These are phyloP conservation scores for Atherinomorus stipes DNA, from an alignment of 2,113 vertebrate species.

Conservation along the genomic window DNA sequence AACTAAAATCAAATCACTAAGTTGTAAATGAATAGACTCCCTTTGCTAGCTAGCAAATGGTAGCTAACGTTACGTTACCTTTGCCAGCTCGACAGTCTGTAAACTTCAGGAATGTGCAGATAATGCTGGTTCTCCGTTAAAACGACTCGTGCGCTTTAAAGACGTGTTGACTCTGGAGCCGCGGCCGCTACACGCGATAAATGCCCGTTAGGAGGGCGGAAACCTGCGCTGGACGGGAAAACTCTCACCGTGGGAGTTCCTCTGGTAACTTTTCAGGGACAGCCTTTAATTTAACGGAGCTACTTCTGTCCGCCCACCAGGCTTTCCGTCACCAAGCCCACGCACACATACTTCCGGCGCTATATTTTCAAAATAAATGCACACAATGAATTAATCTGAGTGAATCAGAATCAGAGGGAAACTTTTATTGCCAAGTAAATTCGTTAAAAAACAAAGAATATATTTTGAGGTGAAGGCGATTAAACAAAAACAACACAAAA, in stretches of 20 bases:
- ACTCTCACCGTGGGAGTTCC: background rate
- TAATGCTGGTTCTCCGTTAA: slow-evolving; percentile 1
- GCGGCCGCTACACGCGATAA: background rate
- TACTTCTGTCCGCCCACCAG: background rate
- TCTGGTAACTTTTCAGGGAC: background rate
- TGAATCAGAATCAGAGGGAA: no score
- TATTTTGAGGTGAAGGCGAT: no score
- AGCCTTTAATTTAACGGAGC: background rate
- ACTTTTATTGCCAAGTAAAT: no score
- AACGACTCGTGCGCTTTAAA: background rate
- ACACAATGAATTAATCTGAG: background rate
- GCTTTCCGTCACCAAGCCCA: background rate
- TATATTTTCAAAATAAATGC: slow-evolving; percentile 49
- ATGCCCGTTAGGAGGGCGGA: rapidly evolving
- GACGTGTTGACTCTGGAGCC: background rate
- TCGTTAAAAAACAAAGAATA: no score
- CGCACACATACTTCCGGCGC: slow-evolving; percentile 13
- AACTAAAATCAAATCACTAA: background rate
- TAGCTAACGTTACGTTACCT: slow-evolving; percentile 55
- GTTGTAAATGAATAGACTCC: slow-evolving; percentile 18
- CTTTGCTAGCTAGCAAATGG: slow-evolving; percentile 8
- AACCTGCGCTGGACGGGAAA: background rate
- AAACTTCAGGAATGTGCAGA: slow-evolving; percentile 42
- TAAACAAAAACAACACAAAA: no score
- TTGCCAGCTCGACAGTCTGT: slow-evolving; percentile 60